Evolutionary conservation across 2,797 vertebrate genomes (phyloP), one percentile per base, ranked within the genome.

Genomic region (Sebastes steindachneri): DNA sequence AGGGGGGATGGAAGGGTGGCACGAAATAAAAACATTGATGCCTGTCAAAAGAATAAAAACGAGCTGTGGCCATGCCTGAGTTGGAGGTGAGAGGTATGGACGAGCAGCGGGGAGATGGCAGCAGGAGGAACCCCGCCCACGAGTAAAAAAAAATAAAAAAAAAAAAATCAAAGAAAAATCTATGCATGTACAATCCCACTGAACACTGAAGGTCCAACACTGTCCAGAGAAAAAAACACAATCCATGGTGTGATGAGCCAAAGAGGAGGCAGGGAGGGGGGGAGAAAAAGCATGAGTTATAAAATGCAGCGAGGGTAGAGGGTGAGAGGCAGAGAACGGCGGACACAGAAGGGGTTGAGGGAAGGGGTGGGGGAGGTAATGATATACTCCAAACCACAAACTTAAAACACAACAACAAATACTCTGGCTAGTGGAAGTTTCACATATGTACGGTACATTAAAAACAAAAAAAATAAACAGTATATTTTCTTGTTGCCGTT

Each of bases 361-460:
- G 48, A 41, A 41, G 17, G 68, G 75, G 45, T 11, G 45, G 70
- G 77, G 77, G 67, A 70, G 80, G 84, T 73, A 83, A 89, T 91
- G 87, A 90, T 89, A 91, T 80, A 91, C 90, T 92, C 72, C 90
- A 93, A 91, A 93, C 83, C 67, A 92, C 87, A 94, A 88, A 92
- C 88, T 86, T 79, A 81, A 92, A 89, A 93, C 17, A 51, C 48
- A 89, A 88, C 72, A 87, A 89, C 80, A 73, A 88, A 87, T 79
- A 92, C 67, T 87, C 83, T 89, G 84, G 84, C 89, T 92, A 83
- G 75, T 71, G 78, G 48, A 88, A 83, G 66, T 80, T 87, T 88
- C 86, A 95, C 93, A 94, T 73, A 76, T 88, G 88, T 90, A 91
- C 55, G 71, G 53, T 87, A 93, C 89, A 95, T 86, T 79, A 71